A percentile compares a stretch with the other conserved stretches of the same genome.
These are phyloP conservation scores for Boloria selene DNA, from an alignment of 2,888 invertebrate genomes.

Conservation along the genomic window DNA sequence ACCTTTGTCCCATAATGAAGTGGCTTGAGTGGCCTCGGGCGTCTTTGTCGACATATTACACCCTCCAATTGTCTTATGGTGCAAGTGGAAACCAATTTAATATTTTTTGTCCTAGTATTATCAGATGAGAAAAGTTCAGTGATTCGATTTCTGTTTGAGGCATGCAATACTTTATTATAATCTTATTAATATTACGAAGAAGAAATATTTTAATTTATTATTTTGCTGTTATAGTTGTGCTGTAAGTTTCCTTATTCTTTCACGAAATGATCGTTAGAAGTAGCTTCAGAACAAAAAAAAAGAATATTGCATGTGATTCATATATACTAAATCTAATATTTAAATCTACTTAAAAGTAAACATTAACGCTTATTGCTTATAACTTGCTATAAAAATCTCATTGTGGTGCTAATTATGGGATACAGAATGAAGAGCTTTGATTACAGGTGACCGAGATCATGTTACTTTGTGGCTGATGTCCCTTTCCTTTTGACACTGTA, in stretches of 20 bases:
- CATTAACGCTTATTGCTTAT: conserved; percentile 25
- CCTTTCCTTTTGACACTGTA: conserved; percentile 25
- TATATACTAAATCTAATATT: neutral
- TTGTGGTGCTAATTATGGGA: conserved; percentile 50
- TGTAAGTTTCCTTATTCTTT: no score
- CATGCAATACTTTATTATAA: no score
- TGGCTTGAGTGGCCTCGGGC: conserved; percentile 60
- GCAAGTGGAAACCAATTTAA: conserved; percentile 15
- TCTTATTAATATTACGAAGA: no score
- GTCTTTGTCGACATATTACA: conserved; percentile 58
- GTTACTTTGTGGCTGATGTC: conserved; percentile 21
- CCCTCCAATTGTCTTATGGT: conserved; percentile 38
- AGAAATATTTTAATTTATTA: no score
- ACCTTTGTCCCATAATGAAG: conserved; percentile 70
- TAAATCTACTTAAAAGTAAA: no score
- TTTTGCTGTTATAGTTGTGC: no score
- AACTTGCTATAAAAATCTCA: conserved; percentile 39
- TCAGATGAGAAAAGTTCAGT: no score
- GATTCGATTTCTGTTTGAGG: no score
- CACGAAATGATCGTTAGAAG: no score
- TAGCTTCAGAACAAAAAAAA: no score
- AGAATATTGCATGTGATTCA: no score
- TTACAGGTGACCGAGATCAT: conserved; percentile 43
- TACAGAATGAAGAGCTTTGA: conserved; percentile 44
- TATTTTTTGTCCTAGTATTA: no score